Conservation (phyloP, 2,888 invertebrate species). For the Tethea ocularis region DNA sequence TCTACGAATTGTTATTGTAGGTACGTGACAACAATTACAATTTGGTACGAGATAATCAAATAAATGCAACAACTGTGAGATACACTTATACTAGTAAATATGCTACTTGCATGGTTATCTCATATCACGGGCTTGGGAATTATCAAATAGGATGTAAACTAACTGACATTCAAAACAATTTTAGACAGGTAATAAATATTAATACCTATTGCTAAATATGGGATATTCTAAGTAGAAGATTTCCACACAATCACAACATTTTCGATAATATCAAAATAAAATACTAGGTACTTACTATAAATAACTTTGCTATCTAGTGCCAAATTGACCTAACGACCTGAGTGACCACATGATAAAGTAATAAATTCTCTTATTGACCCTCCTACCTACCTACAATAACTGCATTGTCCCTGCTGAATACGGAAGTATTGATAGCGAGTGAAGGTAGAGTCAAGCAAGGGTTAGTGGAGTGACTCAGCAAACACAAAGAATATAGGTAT, state of each 20-base stretch:
- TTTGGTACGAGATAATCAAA: not conserved
- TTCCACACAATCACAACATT: not conserved
- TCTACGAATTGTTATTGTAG: not conserved
- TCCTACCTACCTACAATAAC: too few relatives aligned
- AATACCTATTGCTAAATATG: not conserved
- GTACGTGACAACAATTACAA: not conserved
- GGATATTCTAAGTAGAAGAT: not conserved
- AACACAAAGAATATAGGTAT: not conserved
- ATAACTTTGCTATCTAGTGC: not conserved
- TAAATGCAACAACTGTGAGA: not conserved
- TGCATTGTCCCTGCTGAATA: not conserved
- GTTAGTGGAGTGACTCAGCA: not conserved
- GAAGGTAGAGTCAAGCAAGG: not conserved
- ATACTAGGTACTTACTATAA: not conserved
- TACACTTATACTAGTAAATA: too few relatives aligned
- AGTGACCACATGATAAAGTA: not conserved
- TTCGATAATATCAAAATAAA: not conserved
- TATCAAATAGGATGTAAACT: not conserved
- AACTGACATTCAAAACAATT: too few relatives aligned
- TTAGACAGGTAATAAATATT: not conserved
- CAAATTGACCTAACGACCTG: not conserved
- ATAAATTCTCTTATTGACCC: conserved; percentile 1
- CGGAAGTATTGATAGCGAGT: not conserved
- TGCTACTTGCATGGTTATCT: too few relatives aligned
- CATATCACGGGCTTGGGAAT: too few relatives aligned